Evolutionary conservation across 2,797 vertebrate genomes (phyloP).

Genomic region (Rhadinocentrus ornatus): DNA sequence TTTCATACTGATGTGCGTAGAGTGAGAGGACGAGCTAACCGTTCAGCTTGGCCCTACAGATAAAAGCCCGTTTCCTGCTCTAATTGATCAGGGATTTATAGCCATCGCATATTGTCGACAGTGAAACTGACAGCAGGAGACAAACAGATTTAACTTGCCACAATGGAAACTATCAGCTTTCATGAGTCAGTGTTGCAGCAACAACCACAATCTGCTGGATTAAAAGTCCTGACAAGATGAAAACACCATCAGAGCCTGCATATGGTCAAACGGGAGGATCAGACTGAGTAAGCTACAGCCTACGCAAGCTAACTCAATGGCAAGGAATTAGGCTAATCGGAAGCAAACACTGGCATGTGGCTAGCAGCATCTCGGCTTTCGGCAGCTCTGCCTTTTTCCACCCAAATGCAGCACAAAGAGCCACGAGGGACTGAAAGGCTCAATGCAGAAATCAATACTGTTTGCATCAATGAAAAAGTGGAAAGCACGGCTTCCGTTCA

Average conservation of each 20-base stretch:
- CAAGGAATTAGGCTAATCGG: constrained; percentile 33
- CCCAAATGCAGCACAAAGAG: background rate
- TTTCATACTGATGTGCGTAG: background rate
- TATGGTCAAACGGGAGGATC: constrained; percentile 20
- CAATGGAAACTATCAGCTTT: too few species aligned
- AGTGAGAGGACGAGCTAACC: too few species aligned
- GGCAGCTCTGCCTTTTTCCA: background rate
- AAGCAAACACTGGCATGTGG: constrained; percentile 19
- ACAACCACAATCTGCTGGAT: too few species aligned
- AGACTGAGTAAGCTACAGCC: background rate
- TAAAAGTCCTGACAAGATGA: too few species aligned
- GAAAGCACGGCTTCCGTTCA: background rate
- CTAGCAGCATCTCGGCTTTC: background rate
- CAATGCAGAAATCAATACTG: background rate
- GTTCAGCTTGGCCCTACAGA: too few species aligned
- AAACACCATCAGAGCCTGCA: background rate
- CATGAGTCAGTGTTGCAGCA: too few species aligned
- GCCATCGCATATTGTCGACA: background rate
- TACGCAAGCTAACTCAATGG: constrained; percentile 3
- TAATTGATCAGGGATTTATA: background rate
- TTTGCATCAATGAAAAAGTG: background rate
- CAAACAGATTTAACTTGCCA: too few species aligned
- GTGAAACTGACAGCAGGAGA: too few species aligned
- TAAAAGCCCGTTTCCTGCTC: background rate
- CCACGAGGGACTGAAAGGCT: background rate